These are phyloP conservation scores for Neotoxoptera formosana DNA, from an alignment of 1,140 invertebrate genomes.

Conservation along the genomic window DNA sequence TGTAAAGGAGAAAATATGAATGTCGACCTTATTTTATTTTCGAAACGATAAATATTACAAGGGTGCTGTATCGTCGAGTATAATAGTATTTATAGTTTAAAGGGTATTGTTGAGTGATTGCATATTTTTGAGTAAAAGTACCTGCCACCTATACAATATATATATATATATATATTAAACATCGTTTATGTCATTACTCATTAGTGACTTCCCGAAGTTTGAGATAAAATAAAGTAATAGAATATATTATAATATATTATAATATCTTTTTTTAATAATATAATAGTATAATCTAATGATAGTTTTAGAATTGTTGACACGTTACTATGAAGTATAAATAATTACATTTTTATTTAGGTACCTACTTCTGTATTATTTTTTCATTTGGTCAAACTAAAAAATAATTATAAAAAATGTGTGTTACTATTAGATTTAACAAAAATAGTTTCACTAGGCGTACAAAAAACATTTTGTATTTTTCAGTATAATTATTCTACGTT, in stretches of 20 bases:
- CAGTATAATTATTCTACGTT: no score
- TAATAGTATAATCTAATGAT: background rate
- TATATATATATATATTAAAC: background rate
- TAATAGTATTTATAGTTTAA: no score
- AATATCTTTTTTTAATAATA: background rate
- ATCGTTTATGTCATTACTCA: background rate
- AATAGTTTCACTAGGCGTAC: no score
- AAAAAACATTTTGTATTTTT: no score
- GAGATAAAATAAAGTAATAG: background rate
- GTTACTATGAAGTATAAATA: background rate
- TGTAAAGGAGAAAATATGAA: background rate
- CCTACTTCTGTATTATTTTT: no score
- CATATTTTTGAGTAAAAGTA: background rate
- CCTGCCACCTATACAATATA: background rate
- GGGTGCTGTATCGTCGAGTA: background rate
- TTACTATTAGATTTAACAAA: no score
- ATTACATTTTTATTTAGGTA: background rate
- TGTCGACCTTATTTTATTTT: background rate
- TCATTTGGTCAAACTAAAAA: no score
- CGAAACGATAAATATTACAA: background rate
- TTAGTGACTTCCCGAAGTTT: background rate
- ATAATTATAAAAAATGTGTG: no score
- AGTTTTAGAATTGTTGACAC: background rate
- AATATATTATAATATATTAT: no score
- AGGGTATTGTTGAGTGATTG: background rate